A percentile compares a stretch with the other conserved stretches of the same genome.
phyloP scores from a whole-genome alignment of 2,888 invertebrate species.

The Drosophila anceps region DNA sequence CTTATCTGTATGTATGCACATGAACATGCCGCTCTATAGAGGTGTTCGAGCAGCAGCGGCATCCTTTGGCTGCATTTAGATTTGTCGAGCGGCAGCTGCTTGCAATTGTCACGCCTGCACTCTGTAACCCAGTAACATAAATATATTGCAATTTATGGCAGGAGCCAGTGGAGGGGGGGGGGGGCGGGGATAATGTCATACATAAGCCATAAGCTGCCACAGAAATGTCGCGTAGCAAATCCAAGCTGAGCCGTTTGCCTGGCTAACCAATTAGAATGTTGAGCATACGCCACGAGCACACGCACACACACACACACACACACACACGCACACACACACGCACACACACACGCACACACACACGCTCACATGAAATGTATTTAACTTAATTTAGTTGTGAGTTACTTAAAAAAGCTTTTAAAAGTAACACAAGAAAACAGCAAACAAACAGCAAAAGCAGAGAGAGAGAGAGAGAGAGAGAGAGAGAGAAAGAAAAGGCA shows the following conservation, averaged over 20 bases:
- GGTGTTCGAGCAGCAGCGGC: constrained; percentile 20
- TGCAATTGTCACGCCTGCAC: constrained; percentile 61
- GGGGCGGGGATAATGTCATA: neutral
- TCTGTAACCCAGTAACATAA: constrained; percentile 78
- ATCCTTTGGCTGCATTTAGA: constrained; percentile 31
- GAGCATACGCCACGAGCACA: constrained; percentile 37
- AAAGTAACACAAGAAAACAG: constrained; percentile 53
- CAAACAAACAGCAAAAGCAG: constrained; percentile 24
- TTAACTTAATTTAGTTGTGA: constrained; percentile 77
- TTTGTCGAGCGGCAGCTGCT: constrained; percentile 27
- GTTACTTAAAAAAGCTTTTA: constrained; percentile 80
- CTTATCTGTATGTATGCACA: constrained; percentile 2
- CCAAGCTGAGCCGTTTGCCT: neutral
- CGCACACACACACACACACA: constrained; percentile 22
- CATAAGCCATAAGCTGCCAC: neutral
- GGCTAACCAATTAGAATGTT: constrained; percentile 17
- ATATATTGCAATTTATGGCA: constrained; percentile 69
- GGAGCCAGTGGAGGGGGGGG: neutral
- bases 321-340: constrained; percentile 5
- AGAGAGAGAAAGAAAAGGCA: neutral
- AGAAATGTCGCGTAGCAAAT: neutral
- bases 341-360: constrained; percentile 29
- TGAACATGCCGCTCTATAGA: neutral
- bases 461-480: neutral
- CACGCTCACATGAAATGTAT: constrained; percentile 47